A percentile compares a stretch with the other conserved stretches of the same genome.
Evolutionary conservation across 2,113 vertebrate genomes (phyloP).

Genomic region (Clarias gariepinus): DNA sequence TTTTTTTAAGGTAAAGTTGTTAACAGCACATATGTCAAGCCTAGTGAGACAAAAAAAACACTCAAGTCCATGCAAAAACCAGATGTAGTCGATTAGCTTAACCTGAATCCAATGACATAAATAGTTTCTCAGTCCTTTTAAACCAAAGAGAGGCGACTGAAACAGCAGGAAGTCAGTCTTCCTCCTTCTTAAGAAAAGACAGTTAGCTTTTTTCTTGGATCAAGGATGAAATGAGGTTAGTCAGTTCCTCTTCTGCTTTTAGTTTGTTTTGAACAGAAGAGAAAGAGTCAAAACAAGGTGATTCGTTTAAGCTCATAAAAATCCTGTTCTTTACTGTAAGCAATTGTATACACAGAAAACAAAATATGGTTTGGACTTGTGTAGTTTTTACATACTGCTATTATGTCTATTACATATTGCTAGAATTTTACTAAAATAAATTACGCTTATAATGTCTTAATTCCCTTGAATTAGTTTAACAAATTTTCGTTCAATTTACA

Average conservation of each 20-base stretch:
- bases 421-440: too few relatives aligned
- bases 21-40: neutral
- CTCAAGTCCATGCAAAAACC: slow-evolving; percentile 7
- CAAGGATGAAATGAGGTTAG: slow-evolving; percentile 6
- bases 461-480: too few relatives aligned
- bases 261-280: neutral
- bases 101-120: slow-evolving; percentile 69
- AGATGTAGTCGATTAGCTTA: slow-evolving; percentile 63
- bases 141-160: slow-evolving; percentile 24
- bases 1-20: neutral
- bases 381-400: too few relatives aligned
- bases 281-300: neutral
- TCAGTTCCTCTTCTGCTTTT: slow-evolving; percentile 33
- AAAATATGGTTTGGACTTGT: too few relatives aligned
- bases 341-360: neutral
- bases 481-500: too few relatives aligned
- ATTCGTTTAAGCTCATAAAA: neutral
- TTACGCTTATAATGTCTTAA: too few relatives aligned
- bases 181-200: slow-evolving; percentile 50
- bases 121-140: slow-evolving; percentile 56
- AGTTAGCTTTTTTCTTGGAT: slow-evolving; percentile 26
- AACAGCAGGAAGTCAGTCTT: slow-evolving; percentile 48
- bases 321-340: neutral
- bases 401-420: too few relatives aligned
- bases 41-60: neutral